Evolutionary conservation across 2,888 invertebrate genomes (phyloP).

Genomic region (Netelia melanura): DNA sequence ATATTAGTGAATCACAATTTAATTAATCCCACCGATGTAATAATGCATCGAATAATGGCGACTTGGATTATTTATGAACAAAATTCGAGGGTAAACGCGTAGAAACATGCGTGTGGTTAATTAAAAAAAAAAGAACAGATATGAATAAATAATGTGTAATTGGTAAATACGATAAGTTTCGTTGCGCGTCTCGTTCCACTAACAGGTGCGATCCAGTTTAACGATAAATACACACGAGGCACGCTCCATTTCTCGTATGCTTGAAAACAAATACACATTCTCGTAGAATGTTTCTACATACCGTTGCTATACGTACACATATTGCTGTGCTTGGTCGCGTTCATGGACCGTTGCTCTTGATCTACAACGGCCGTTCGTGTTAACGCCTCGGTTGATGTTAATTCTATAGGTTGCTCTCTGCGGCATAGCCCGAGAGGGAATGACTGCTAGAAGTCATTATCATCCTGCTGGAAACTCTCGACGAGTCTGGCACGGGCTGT

Average conservation of each 20-base stretch:
- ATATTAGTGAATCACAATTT: slow-evolving; percentile 48
- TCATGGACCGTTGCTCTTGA: slow-evolving; percentile 77
- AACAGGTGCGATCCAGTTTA: slow-evolving; percentile 60
- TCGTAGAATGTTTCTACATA: slow-evolving; percentile 5
- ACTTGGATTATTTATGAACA: neutral
- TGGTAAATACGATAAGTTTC: slow-evolving; percentile 7
- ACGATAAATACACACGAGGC: slow-evolving; percentile 66
- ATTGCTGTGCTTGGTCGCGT: slow-evolving; percentile 63
- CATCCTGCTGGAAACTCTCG: slow-evolving; percentile 59
- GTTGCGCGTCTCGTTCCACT: slow-evolving; percentile 49
- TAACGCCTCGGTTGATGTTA: slow-evolving; percentile 65
- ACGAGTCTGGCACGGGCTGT: slow-evolving; percentile 22
- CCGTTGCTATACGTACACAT: neutral
- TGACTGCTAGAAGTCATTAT: slow-evolving; percentile 73
- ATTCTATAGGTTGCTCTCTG: slow-evolving; percentile 55
- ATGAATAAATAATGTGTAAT: slow-evolving; percentile 12
- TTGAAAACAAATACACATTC: slow-evolving; percentile 38
- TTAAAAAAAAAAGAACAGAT: neutral
- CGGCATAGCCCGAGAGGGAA: slow-evolving; percentile 66
- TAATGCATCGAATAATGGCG: slow-evolving; percentile 20
- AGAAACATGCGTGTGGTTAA: neutral
- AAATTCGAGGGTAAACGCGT: neutral
- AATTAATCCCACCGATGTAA: slow-evolving; percentile 40
- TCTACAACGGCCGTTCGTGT: slow-evolving; percentile 70
- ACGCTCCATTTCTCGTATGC: slow-evolving; percentile 74